phyloP scores from a whole-genome alignment of 2,113 vertebrate species.

The Sardina pilchardus region DNA sequence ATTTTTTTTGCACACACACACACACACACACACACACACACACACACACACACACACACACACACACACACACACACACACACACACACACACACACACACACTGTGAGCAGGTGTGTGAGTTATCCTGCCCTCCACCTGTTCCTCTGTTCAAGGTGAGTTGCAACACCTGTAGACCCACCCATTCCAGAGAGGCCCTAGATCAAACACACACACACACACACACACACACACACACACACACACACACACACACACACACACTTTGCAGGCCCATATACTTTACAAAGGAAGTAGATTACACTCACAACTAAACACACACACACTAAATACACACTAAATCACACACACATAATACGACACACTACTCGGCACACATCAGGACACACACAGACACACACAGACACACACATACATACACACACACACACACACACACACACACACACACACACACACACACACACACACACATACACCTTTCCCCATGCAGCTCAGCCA shows the following conservation, averaged over 20 bases:
- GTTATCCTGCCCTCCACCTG: conserved; percentile 33
- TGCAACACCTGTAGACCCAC: conserved; percentile 46
- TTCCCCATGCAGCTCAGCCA: neutral
- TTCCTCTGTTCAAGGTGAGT: conserved; percentile 45
- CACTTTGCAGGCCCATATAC: neutral
- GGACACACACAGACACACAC: neutral
- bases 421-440: no score
- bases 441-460: neutral
- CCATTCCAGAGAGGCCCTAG: neutral
- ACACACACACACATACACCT: neutral
- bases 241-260: neutral
- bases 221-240: neutral
- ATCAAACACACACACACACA: neutral
- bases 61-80: conserved; percentile 19
- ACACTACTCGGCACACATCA: neutral
- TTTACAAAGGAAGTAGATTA: neutral
- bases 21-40: neutral
- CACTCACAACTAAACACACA: neutral
- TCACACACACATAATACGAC: neutral
- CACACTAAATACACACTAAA: neutral
- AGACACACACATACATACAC: no score
- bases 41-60: conserved; percentile 18
- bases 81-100: neutral
- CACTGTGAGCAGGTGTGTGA: neutral
- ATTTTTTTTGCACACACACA: conserved; percentile 14